These are phyloP conservation scores for Melanocharis versteri DNA, from an alignment of 2,113 vertebrate genomes.

Conservation along the genomic window DNA sequence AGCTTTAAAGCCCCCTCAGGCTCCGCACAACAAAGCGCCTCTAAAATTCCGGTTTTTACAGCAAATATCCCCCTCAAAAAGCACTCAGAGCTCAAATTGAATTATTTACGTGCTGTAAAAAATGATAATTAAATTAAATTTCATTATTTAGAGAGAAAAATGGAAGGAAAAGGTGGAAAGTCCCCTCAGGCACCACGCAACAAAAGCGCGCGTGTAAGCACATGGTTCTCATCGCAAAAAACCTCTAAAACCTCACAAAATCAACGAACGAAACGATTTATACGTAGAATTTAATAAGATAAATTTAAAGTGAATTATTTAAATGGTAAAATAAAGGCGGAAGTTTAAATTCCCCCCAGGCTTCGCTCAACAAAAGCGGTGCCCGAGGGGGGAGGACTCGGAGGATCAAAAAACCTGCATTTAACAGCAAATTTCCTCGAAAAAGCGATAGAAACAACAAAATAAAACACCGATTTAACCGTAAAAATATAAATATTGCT, in stretches of 20 bases:
- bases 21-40: accelerated
- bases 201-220: neutral
- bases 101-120: accelerated
- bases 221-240: neutral
- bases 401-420: accelerated
- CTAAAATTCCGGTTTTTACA: neutral
- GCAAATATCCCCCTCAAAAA: neutral
- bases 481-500: accelerated
- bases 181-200: neutral
- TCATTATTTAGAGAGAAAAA: accelerated
- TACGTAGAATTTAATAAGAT: accelerated
- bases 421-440: accelerated
- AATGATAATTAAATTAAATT: accelerated
- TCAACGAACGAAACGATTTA: accelerated
- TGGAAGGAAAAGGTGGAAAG: accelerated
- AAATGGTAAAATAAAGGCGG: accelerated
- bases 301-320: accelerated
- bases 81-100: accelerated
- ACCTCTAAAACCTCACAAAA: neutral
- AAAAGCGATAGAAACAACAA: accelerated
- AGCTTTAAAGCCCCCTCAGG: neutral
- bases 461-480: accelerated
- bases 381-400: accelerated
- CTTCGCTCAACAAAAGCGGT: accelerated
- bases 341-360: neutral